These are phyloP conservation scores for Xenopus tropicalis DNA, from an alignment of 2,113 vertebrate genomes.

Conservation along the genomic window DNA sequence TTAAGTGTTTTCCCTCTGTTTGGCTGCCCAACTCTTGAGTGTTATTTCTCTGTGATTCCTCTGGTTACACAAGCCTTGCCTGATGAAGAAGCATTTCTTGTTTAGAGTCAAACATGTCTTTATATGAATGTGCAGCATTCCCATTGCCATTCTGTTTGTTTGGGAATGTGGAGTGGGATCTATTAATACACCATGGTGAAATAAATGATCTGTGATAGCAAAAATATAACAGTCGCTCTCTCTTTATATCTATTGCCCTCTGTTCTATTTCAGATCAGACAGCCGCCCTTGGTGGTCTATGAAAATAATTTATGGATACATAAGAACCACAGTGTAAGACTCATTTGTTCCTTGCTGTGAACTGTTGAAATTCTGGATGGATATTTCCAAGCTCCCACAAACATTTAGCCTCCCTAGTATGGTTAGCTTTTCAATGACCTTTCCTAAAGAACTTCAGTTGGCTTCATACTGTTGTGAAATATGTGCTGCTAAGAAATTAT, in stretches of 20 bases:
- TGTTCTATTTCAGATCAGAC: conserved; percentile 34
- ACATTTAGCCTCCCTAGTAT: conserved; percentile 54
- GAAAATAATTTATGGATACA: conserved; percentile 33
- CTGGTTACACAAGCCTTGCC: not conserved
- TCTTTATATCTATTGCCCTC: conserved; percentile 16
- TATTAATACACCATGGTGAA: conserved; percentile 6
- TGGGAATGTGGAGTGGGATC: not conserved
- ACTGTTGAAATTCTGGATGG: conserved; percentile 28
- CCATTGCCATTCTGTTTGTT: not conserved
- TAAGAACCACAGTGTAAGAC: conserved; percentile 37
- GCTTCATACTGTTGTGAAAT: conserved; percentile 59
- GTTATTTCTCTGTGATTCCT: not conserved
- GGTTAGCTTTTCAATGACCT: conserved; percentile 41
- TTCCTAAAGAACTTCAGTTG: conserved; percentile 52
- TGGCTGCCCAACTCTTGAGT: not conserved
- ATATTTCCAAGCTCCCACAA: conserved; percentile 44
- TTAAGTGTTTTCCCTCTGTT: not conserved
- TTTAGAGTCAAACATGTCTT: not conserved
- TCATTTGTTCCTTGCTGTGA: conserved; percentile 33
- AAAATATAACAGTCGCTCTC: conserved; percentile 4
- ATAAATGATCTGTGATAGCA: conserved; percentile 10
- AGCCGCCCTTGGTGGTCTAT: conserved; percentile 33
- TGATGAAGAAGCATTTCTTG: conserved; percentile 14
- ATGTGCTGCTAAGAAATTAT: conserved; percentile 53
- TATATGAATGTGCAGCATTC: not conserved